Percentiles rank a stretch among this genome's conserved stretches.
These are phyloP conservation scores for Bruchidius siliquastri DNA, from an alignment of 2,888 invertebrate species.

Conservation along the genomic window DNA sequence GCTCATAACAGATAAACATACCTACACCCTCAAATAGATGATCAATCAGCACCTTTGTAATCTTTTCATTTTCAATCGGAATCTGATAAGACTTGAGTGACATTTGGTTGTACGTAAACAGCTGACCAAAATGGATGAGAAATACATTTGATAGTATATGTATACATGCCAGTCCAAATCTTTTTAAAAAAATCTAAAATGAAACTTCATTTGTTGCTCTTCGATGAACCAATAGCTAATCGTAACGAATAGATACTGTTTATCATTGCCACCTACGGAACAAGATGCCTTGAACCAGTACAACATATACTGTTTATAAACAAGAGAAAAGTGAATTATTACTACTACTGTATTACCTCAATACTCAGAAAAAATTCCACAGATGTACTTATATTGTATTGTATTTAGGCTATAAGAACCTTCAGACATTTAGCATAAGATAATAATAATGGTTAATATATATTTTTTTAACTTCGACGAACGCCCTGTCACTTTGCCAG, in stretches of 20 bases:
- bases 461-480: conserved; percentile 18
- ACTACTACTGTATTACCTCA: conserved; percentile 46
- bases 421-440: not conserved
- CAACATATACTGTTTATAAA: conserved; percentile 44
- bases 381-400: conserved; percentile 51
- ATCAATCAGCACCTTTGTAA: too few species aligned
- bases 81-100: too few species aligned
- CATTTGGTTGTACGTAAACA: too few species aligned
- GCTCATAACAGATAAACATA: too few species aligned
- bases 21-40: too few species aligned
- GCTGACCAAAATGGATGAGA: too few species aligned
- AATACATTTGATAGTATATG: too few species aligned
- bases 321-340: conserved; percentile 36
- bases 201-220: not conserved
- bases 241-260: not conserved
- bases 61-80: too few species aligned
- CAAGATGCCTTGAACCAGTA: conserved; percentile 51
- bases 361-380: conserved; percentile 46
- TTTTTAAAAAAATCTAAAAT: not conserved
- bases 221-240: not conserved
- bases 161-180: not conserved
- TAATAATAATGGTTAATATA: conserved; percentile 29
- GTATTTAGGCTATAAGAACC: conserved; percentile 42
- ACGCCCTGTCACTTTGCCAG: not conserved
- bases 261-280: conserved; percentile 28